A percentile compares a stretch with the other conserved stretches of the same genome.
phyloP scores from a whole-genome alignment of 1,140 invertebrate species.

The Saccostrea echinata region DNA sequence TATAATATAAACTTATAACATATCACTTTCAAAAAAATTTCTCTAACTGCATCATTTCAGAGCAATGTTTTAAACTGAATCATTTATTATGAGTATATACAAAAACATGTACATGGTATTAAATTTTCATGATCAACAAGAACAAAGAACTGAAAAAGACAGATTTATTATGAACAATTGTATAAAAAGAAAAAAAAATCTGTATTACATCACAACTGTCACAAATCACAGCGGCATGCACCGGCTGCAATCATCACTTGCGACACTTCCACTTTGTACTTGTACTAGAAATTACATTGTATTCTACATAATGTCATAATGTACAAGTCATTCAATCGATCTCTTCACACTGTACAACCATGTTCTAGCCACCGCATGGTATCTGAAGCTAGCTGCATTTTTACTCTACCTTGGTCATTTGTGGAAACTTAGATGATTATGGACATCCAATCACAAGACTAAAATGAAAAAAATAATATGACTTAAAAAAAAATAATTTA shows the following conservation, averaged over 20 bases:
- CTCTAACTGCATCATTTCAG: too few species aligned
- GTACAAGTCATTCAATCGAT: not conserved
- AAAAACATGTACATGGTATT: not conserved
- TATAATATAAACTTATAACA: too few species aligned
- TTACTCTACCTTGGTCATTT: not conserved
- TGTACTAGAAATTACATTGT: not conserved
- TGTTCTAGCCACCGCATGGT: not conserved
- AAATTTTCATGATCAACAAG: not conserved
- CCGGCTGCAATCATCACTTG: too few species aligned
- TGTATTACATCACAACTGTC: too few species aligned
- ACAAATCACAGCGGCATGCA: too few species aligned
- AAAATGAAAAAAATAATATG: slow-evolving; percentile 32
- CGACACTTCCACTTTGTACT: not conserved
- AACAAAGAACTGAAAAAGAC: too few species aligned
- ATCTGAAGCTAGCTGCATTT: not conserved
- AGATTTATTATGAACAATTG: not conserved
- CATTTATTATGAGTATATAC: not conserved
- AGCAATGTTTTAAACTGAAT: too few species aligned
- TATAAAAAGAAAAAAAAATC: too few species aligned
- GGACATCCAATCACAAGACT: slow-evolving; percentile 58
- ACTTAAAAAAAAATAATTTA: not conserved
- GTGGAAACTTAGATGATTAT: slow-evolving; percentile 45
- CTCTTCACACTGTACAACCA: not conserved
- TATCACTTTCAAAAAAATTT: too few species aligned
- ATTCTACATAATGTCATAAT: not conserved